A percentile compares a stretch with the other conserved stretches of the same genome.
phyloP scores from a whole-genome alignment of 2,888 invertebrate species.

The Tridacna gigas region DNA sequence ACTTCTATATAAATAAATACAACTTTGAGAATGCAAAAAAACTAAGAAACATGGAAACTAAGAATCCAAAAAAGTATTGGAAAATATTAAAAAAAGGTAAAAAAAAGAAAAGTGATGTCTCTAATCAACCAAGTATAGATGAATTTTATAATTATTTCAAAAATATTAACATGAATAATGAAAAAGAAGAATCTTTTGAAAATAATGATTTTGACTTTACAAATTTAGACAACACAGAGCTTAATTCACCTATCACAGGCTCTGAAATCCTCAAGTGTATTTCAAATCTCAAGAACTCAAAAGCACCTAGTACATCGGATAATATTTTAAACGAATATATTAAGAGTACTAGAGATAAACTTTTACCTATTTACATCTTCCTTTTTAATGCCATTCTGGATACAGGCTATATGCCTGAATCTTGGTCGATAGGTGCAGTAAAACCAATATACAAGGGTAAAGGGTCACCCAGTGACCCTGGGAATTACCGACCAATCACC shows the following conservation, averaged over 20 bases:
- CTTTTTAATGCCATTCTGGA: slow-evolving; percentile 47
- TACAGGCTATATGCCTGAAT: too few species aligned
- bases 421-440: slow-evolving; percentile 32
- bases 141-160: slow-evolving; percentile 6
- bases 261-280: slow-evolving; percentile 36
- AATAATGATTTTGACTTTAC: neutral
- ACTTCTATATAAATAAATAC: too few species aligned
- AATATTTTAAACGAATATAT: slow-evolving; percentile 54
- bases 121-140: neutral
- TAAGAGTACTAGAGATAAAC: slow-evolving; percentile 29
- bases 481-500: slow-evolving; percentile 41
- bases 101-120: neutral
- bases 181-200: neutral
- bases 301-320: slow-evolving; percentile 33
- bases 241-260: slow-evolving; percentile 33
- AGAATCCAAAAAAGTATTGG: too few species aligned
- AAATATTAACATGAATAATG: slow-evolving; percentile 3
- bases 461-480: slow-evolving; percentile 6
- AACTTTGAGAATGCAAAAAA: too few species aligned
- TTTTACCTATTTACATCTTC: slow-evolving; percentile 12
- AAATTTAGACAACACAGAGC: neutral
- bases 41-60: too few species aligned
- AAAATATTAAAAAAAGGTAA: too few species aligned
- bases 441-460: slow-evolving; percentile 43
- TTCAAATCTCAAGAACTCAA: slow-evolving; percentile 40